These are phyloP conservation scores for Pandemis cinnamomeana DNA, from an alignment of 2,888 invertebrate species.

Conservation along the genomic window DNA sequence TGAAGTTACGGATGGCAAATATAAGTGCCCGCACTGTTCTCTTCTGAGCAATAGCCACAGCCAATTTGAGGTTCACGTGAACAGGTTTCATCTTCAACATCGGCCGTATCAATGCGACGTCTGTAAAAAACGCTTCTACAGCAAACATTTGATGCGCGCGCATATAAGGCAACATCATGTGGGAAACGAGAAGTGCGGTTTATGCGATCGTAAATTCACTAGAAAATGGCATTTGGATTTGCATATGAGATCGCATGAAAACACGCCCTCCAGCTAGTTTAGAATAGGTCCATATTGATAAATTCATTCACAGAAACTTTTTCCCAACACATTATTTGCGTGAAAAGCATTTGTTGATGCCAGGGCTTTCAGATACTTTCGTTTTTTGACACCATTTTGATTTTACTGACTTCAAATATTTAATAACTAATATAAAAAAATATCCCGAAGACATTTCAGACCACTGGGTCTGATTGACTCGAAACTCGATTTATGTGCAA, in stretches of 20 bases:
- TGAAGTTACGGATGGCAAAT: background rate
- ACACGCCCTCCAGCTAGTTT: background rate
- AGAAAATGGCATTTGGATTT: constrained; percentile 45
- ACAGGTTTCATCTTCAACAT: constrained; percentile 47
- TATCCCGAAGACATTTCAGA: no score
- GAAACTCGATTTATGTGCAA: no score
- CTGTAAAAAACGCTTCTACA: constrained; percentile 47
- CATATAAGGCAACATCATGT: constrained; percentile 46
- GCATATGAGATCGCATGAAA: constrained; percentile 45
- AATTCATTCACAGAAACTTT: background rate
- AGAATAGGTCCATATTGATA: background rate
- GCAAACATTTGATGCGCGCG: constrained; percentile 45
- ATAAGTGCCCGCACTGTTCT: constrained; percentile 26
- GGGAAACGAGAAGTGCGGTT: constrained; percentile 37
- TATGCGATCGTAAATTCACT: constrained; percentile 45
- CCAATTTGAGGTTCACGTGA: constrained; percentile 46
- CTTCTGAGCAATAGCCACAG: constrained; percentile 40
- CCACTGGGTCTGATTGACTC: no score
- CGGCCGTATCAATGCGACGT: constrained; percentile 47
- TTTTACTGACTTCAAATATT: no score
- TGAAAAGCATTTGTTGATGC: background rate
- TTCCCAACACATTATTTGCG: background rate
- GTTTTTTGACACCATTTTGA: no score
- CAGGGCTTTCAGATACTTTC: no score
- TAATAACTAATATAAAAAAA: no score